Evolutionary conservation across 2,888 invertebrate genomes (phyloP).

Genomic region (Hipparchia semele): DNA sequence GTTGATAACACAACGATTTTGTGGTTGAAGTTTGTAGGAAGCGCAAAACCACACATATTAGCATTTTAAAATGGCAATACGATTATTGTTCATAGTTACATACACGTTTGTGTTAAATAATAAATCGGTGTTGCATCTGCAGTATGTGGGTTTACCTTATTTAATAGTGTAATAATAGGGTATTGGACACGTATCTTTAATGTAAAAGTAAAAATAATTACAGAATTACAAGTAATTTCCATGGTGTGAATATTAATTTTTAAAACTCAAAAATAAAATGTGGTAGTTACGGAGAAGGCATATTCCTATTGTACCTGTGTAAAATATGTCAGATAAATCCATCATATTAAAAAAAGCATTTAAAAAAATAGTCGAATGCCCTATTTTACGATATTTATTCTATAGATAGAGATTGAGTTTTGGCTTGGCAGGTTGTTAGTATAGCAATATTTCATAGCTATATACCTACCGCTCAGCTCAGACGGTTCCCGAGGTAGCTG

Average conservation of each 20-base stretch:
- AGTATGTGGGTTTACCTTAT: slow-evolving; percentile 45
- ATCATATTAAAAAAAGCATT: no score
- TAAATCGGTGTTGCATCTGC: slow-evolving; percentile 34
- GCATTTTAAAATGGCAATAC: slow-evolving; percentile 43
- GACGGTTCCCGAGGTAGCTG: no score
- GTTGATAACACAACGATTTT: no score
- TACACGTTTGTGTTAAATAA: slow-evolving; percentile 44
- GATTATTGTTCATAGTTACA: slow-evolving; percentile 59
- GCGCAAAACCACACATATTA: no score
- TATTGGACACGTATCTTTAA: neutral
- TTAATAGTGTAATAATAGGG: slow-evolving; percentile 17
- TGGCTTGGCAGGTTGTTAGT: neutral
- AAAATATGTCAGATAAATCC: no score
- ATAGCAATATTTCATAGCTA: slow-evolving; percentile 7
- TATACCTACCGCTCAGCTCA: no score
- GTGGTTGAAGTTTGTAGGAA: no score
- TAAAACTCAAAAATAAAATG: neutral
- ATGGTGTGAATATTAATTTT: no score
- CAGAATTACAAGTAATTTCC: no score
- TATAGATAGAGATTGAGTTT: slow-evolving; percentile 11
- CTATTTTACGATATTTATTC: slow-evolving; percentile 3
- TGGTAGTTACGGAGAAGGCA: neutral
- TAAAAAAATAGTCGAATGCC: no score
- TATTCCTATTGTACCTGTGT: neutral
- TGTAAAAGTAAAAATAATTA: neutral